Base-by-base conservation (phyloP, 1,140 invertebrate genomes). In the Ectropis grisescens region DNA sequence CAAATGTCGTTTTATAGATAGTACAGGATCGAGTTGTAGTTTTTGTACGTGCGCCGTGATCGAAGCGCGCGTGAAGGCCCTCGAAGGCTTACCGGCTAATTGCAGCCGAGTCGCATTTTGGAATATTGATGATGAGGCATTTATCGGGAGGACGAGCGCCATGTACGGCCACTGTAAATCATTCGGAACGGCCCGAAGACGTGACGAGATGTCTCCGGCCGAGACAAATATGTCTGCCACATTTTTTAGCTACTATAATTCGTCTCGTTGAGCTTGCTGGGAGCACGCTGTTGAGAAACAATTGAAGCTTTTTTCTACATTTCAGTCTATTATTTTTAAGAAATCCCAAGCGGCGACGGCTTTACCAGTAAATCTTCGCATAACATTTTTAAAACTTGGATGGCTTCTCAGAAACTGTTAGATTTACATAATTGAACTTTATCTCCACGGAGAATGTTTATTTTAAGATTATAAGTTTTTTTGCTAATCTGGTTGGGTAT, bases 51-150 rank as follows among this genome's bases (percentile, higher is more conserved):
- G 51, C n/a, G n/a, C 46, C 41, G 51, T 52, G 59, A 60, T 58
- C 49, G 60, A 25, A 16, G 41, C 37, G 37, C 56, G 55, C 59
- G 67, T 64, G 67, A 75, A 68, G 69, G 61, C 65, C 64, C 70
- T 58, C 50, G 69, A 75, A 74, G 75, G 70, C 59, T 76, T 55
- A 44, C 43, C 61, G 53, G 74, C 71, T 76, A 80, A 80, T 80
- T 80, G 68, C 71, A 54, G 58, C 56, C 54, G 58, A 66, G 64
- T 69, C 55, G 70, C 75, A 76, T 76, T 80, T 80, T 71, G 66
- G 71, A 75, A 80, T 80, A 80, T 76, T 80, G 75, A 80, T 80
- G 66, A 75, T 76, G 68, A 72, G 62, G 57, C 62, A 72, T 75
- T 75, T 75, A 80, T 75, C 71, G 68, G 51, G 69, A 65, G 67